These are phyloP conservation scores for Felis chaus DNA, from an alignment of 2,113 vertebrate genomes.

Conservation along the genomic window DNA sequence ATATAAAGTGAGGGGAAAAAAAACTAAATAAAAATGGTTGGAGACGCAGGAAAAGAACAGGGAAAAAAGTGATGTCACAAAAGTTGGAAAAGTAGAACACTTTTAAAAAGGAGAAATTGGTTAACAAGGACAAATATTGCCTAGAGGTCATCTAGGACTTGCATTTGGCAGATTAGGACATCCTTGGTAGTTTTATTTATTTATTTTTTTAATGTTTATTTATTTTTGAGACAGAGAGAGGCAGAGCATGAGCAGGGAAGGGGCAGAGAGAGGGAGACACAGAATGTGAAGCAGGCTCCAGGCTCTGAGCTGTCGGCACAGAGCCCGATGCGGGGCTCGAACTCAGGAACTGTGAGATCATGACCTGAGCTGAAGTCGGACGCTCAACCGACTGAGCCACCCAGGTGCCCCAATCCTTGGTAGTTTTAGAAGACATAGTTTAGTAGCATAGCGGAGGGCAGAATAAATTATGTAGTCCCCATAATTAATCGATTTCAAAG, in stretches of 20 bases:
- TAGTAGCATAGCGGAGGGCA: not conserved
- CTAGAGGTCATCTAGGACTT: not conserved
- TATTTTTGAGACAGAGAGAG: too few species aligned
- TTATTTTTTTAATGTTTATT: too few species aligned
- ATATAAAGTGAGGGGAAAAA: not conserved
- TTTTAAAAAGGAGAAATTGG: not conserved
- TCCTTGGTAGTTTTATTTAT: not conserved
- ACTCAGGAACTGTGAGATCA: too few species aligned
- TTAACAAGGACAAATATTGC: not conserved
- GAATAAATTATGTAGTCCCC: conserved; percentile 37
- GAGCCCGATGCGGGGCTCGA: too few species aligned
- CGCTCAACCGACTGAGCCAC: too few species aligned
- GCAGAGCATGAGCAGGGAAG: too few species aligned
- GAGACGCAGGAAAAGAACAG: not conserved
- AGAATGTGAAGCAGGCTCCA: too few species aligned
- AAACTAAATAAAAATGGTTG: not conserved
- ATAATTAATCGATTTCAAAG: conserved; percentile 31
- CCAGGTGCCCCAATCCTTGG: not conserved
- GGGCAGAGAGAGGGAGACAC: too few species aligned
- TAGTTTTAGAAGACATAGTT: conserved; percentile 1
- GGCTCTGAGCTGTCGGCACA: too few species aligned
- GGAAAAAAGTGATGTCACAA: not conserved
- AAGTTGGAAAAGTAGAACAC: not conserved
- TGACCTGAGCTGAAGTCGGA: too few species aligned
- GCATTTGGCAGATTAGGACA: not conserved